Conservation (phyloP, 2,888 invertebrate genomes). For the Parnassius apollo region DNA sequence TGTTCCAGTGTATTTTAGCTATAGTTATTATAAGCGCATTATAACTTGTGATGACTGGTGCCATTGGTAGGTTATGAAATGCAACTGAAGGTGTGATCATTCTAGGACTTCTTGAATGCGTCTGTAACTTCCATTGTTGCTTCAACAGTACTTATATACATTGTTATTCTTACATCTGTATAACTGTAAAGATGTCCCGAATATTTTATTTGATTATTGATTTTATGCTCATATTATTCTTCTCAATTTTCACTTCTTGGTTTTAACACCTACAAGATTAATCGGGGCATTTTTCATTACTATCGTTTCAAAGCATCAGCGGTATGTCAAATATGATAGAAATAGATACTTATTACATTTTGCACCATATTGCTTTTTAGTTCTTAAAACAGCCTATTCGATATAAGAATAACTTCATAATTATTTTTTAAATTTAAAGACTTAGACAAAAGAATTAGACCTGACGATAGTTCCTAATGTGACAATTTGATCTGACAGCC, state of each 20-base stretch:
- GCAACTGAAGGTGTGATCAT: conserved; percentile 61
- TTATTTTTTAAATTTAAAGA: conserved; percentile 1
- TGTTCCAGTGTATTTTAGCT: conserved; percentile 34
- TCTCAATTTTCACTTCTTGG: neutral
- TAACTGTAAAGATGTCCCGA: conserved; percentile 26
- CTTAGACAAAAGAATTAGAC: conserved; percentile 31
- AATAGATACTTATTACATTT: no score
- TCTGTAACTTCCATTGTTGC: conserved; percentile 76
- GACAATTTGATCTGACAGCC: conserved; percentile 6
- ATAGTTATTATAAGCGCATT: conserved; percentile 63
- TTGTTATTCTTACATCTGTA: conserved; percentile 30
- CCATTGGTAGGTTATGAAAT: conserved; percentile 78
- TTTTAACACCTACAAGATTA: neutral
- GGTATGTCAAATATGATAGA: conserved; percentile 9
- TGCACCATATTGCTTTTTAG: no score
- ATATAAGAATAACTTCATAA: no score
- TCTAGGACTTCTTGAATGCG: conserved; percentile 59
- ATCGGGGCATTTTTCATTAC: conserved; percentile 10
- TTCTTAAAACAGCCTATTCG: no score
- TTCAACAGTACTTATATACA: conserved; percentile 37
- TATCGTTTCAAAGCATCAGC: conserved; percentile 10
- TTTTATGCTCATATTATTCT: neutral
- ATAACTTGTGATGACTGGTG: conserved; percentile 80
- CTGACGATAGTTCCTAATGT: conserved; percentile 23
- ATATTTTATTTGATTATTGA: neutral